phyloP scores from a whole-genome alignment of 2,888 invertebrate species.

The Volucella zonaria region DNA sequence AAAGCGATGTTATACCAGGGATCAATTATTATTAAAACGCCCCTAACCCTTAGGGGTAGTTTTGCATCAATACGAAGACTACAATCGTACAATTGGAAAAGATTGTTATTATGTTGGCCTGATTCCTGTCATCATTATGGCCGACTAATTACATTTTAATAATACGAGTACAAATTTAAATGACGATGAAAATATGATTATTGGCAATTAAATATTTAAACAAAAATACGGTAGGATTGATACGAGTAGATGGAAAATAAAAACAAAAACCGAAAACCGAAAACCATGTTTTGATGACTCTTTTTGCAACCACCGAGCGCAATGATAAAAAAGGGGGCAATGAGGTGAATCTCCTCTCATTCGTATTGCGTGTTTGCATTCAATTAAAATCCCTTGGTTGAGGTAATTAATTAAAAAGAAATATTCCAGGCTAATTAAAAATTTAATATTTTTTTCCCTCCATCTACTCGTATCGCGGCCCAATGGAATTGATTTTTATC shows the following conservation, averaged over 20 bases:
- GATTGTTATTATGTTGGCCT: constrained; percentile 34
- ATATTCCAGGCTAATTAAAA: neutral
- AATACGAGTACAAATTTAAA: constrained; percentile 41
- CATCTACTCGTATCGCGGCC: constrained; percentile 11
- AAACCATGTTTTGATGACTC: constrained; percentile 29
- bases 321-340: neutral
- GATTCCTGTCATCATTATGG: constrained; percentile 33
- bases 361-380: constrained; percentile 24
- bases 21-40: constrained; percentile 57
- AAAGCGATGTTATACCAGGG: constrained; percentile 51
- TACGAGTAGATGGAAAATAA: constrained; percentile 4
- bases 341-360: neutral
- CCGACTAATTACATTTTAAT: constrained; percentile 58
- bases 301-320: constrained; percentile 19
- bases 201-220: constrained; percentile 43
- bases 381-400: constrained; percentile 14
- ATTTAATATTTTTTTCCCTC: neutral
- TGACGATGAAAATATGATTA: constrained; percentile 12
- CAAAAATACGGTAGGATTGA: neutral
- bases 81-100: neutral
- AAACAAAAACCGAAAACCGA: neutral
- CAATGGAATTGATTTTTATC: neutral
- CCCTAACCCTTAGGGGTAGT: neutral
- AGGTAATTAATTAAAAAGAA: constrained; percentile 7
- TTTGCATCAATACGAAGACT: neutral